phyloP scores from a whole-genome alignment of 2,888 invertebrate species.

The Pecten maximus region DNA sequence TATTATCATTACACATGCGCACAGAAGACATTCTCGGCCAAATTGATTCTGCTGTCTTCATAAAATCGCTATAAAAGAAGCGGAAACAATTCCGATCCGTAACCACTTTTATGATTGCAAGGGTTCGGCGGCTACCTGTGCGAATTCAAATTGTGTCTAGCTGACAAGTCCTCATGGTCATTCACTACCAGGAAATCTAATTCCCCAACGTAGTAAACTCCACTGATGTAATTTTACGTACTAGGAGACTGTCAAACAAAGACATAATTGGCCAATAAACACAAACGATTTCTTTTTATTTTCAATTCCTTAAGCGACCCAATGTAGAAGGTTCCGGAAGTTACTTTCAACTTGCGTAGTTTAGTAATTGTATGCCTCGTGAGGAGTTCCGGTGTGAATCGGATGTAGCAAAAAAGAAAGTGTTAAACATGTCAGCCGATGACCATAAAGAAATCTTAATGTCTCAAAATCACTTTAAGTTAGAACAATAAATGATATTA shows the following conservation, averaged over 20 bases:
- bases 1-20: neutral
- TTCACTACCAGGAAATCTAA: neutral
- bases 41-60: neutral
- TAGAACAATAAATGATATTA: neutral
- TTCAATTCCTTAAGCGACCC: neutral
- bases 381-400: neutral
- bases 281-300: neutral
- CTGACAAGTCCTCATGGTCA: neutral
- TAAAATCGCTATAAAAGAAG: neutral
- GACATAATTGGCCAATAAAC: neutral
- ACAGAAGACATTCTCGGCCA: neutral
- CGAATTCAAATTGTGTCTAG: neutral
- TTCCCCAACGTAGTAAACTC: neutral
- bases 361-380: neutral
- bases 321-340: neutral
- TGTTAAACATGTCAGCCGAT: neutral
- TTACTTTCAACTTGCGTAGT: neutral
- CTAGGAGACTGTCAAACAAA: neutral
- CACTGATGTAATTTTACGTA: neutral
- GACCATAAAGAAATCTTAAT: neutral
- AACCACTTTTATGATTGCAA: neutral
- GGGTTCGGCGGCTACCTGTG: neutral
- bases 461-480: neutral
- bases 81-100: neutral
- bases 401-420: neutral